These are phyloP conservation scores for Enteromius trimaculatus DNA, from an alignment of 2,797 vertebrate species.

Conservation along the genomic window DNA sequence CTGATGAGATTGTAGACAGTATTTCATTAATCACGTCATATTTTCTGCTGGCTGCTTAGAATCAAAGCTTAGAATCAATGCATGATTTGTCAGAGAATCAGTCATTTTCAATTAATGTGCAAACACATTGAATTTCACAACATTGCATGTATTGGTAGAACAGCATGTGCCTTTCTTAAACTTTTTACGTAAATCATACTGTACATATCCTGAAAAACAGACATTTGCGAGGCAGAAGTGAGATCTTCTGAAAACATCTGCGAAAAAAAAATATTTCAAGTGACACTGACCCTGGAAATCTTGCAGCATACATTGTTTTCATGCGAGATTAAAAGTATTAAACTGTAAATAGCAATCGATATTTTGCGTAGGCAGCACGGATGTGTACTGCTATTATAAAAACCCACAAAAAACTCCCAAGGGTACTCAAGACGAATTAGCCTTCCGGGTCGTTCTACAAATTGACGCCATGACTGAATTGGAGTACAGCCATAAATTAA, in stretches of 20 bases:
- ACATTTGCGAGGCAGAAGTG: neutral
- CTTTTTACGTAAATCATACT: neutral
- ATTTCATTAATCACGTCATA: neutral
- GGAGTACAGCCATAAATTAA: neutral
- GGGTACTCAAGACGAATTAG: neutral
- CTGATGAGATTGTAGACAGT: neutral
- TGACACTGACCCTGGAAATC: neutral
- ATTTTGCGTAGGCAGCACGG: neutral
- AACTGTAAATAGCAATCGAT: neutral
- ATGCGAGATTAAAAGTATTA: neutral
- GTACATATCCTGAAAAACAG: neutral
- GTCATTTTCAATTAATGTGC: neutral
- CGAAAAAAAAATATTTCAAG: neutral
- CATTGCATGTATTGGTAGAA: neutral
- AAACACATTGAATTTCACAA: neutral
- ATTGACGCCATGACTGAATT: constrained; percentile 8
- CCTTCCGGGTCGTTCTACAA: neutral
- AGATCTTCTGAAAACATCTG: neutral
- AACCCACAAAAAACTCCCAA: neutral
- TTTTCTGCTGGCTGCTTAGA: neutral
- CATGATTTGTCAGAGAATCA: neutral
- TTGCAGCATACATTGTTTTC: neutral
- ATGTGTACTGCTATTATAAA: neutral
- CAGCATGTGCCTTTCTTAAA: neutral
- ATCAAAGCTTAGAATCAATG: neutral